A percentile compares a stretch with the other conserved stretches of the same genome.
phyloP scores from a whole-genome alignment of 2,888 invertebrate species.

The Sphaerophoria taeniata region DNA sequence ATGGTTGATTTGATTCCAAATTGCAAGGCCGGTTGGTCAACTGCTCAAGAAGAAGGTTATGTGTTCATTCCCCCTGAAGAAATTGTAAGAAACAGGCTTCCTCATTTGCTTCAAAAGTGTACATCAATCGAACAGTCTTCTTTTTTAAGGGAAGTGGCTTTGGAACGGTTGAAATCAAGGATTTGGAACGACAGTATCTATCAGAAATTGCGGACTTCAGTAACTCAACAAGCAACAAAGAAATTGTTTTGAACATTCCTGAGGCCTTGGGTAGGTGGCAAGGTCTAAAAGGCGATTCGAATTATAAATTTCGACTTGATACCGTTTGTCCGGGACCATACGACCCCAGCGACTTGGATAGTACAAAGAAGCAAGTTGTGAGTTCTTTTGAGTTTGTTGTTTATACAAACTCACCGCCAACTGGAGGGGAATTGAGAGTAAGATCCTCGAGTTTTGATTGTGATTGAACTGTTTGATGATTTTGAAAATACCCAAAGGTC shows the following conservation, averaged over 20 bases:
- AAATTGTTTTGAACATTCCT: constrained; percentile 60
- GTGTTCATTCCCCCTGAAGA: constrained; percentile 62
- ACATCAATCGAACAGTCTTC: background rate
- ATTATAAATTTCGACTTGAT: constrained; percentile 70
- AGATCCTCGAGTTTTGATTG: background rate
- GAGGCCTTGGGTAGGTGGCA: constrained; percentile 48
- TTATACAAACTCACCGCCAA: constrained; percentile 66
- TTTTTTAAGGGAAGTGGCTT: constrained; percentile 59
- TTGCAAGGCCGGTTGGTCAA: constrained; percentile 71
- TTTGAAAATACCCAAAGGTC: constrained; percentile 25
- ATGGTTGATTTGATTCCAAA: constrained; percentile 66
- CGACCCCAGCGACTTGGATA: constrained; percentile 40
- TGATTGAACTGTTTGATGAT: background rate
- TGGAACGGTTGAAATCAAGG: constrained; percentile 51
- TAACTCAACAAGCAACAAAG: constrained; percentile 65
- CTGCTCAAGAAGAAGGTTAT: constrained; percentile 67
- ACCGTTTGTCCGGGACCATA: constrained; percentile 63
- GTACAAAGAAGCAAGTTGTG: constrained; percentile 43
- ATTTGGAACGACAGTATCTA: constrained; percentile 64
- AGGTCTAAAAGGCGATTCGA: constrained; percentile 63
- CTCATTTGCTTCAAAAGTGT: no score
- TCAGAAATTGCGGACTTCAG: constrained; percentile 68
- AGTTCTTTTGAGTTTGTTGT: constrained; percentile 68
- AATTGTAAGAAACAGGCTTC: constrained; percentile 50
- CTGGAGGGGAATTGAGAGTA: constrained; percentile 44